These are phyloP conservation scores for Alosa alosa DNA, from an alignment of 2,113 vertebrate genomes.

Conservation along the genomic window DNA sequence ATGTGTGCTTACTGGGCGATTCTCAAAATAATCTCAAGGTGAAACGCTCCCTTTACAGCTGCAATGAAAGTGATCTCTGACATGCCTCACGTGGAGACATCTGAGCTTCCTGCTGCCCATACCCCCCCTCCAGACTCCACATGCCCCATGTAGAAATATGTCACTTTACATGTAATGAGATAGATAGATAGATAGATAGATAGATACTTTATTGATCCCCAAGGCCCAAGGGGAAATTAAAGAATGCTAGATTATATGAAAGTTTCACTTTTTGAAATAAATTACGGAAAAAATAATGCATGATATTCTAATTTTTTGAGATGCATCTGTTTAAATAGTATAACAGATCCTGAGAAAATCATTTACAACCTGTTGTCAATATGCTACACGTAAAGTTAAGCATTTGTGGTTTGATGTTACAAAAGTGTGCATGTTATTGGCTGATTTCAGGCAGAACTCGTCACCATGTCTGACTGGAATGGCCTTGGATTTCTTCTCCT, in stretches of 20 bases:
- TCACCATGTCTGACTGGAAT: not conserved
- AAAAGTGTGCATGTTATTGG: not conserved
- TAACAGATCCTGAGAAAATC: too few species aligned
- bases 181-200: too few species aligned
- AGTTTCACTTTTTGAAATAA: too few species aligned
- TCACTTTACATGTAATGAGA: too few species aligned
- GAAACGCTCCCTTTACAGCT: not conserved
- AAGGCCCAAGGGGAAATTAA: too few species aligned
- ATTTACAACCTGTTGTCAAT: too few species aligned
- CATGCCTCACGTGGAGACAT: not conserved
- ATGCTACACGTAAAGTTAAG: too few species aligned
- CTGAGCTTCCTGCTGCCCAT: not conserved
- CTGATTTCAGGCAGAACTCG: not conserved
- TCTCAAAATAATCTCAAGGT: conserved; percentile 15
- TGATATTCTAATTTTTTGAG: too few species aligned
- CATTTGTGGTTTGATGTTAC: not conserved
- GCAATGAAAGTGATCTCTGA: not conserved
- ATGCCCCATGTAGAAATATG: not conserved
- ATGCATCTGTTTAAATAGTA: too few species aligned
- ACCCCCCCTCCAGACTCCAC: not conserved
- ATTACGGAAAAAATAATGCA: too few species aligned
- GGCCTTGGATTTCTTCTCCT: not conserved
- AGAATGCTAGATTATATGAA: too few species aligned
- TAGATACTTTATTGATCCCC: too few species aligned
- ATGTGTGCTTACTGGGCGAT: conserved; percentile 8